Base-by-base conservation (phyloP, 2,113 vertebrate species). In the Melanotaenia duboulayi region DNA sequence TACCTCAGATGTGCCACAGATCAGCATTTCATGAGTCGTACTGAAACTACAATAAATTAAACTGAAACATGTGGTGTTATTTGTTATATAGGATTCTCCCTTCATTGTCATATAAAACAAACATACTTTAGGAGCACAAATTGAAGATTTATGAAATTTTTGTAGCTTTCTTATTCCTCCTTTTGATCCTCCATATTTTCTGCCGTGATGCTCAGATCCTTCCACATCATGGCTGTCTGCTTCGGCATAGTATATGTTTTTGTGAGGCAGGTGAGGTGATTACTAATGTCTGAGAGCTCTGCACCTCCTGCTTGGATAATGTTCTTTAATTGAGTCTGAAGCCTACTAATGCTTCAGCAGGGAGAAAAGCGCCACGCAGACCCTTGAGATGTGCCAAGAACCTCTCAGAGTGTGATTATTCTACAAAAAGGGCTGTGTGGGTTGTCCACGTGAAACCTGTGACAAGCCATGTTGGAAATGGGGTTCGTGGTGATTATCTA, bases 231-330 rank as follows among this genome's bases (percentile, higher is more conserved):
- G 23, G 32, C 51, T 2, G 16, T 60, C 55, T 62, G 1, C 23
- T 50, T 37, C 23, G 32, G 52, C 32, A 51, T 46, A 65, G 50
- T 37, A 2, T 62, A 20, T 39, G 39, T 63, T 25, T 42, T 25
- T 54, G 39, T n/a, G 16, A 63, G 42, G 59, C 70, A 64, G 48
- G 80, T 82, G 76, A 81, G 67, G 44, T 80, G 67, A 81, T 75
- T 80, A 28, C 68, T 64, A 55, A 62, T 60, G 73, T 71, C 63
- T 64, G 39, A 54, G 52, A 75, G 63, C 67, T 57, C 51, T 71
- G 54, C 56, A 62, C 78, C 82, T 66, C 76, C 82, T 60, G 68
- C 74, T 24, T 77, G 16, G 78, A 81, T 90, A 87, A 89, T 85
- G 55, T 52, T 52, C 56, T 65, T 55, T 87, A 88, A 89, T 89